These are phyloP conservation scores for Phymatocera aterrima DNA, from an alignment of 2,888 invertebrate species.

Conservation along the genomic window DNA sequence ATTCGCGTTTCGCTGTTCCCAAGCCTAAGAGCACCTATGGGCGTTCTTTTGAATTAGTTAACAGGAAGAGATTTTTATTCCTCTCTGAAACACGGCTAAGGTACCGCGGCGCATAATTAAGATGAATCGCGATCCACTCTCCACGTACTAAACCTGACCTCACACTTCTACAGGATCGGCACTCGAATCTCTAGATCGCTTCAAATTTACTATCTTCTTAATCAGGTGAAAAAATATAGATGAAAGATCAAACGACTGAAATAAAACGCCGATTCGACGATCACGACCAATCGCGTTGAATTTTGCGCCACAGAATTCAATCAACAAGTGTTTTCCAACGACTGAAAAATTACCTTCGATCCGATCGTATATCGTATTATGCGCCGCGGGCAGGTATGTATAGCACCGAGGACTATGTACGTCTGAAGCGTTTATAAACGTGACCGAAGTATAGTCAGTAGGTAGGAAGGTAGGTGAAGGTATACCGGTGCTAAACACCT, in stretches of 20 bases:
- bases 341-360: neutral
- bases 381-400: too few species aligned
- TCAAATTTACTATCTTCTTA: too few species aligned
- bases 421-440: neutral
- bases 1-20: neutral
- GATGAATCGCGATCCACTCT: neutral
- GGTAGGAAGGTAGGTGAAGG: neutral
- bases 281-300: neutral
- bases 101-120: neutral
- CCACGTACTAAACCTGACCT: neutral
- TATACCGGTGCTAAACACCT: slow-evolving; percentile 37
- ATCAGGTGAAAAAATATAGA: too few species aligned
- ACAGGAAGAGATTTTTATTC: slow-evolving; percentile 4
- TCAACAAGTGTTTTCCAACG: neutral
- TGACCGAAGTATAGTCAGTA: slow-evolving; percentile 1
- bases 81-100: too few species aligned
- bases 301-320: neutral
- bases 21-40: neutral
- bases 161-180: neutral
- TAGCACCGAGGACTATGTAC: too few species aligned
- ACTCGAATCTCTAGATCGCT: too few species aligned
- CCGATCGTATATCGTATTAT: too few species aligned
- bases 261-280: neutral
- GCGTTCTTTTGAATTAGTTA: slow-evolving; percentile 32
- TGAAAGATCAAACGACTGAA: neutral